Evolutionary conservation across 2,797 vertebrate genomes (phyloP).

Genomic region (Garrulus glandarius): DNA sequence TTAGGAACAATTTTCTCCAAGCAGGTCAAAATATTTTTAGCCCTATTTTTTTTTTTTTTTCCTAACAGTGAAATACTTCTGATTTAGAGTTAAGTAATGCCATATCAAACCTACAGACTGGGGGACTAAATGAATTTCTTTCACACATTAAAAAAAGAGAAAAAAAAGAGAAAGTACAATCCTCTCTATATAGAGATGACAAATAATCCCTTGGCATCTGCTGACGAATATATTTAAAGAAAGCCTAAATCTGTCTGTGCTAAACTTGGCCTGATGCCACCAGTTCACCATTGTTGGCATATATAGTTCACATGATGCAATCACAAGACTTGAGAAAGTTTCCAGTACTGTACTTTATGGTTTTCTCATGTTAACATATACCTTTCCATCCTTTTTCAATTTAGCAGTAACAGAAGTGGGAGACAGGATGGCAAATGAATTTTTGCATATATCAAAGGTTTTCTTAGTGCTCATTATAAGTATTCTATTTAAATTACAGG

Average conservation of each 20-base stretch:
- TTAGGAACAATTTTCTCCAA: background rate
- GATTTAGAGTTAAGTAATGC: background rate
- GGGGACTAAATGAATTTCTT: constrained; percentile 7
- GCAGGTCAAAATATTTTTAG: background rate
- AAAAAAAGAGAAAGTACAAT: background rate
- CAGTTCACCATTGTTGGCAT: constrained; percentile 24
- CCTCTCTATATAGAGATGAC: background rate
- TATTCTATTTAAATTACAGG: background rate
- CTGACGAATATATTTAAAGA: constrained; percentile 26
- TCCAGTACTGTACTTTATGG: background rate
- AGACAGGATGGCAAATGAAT: background rate
- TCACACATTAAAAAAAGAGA: background rate
- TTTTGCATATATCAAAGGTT: background rate
- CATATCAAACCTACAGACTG: background rate
- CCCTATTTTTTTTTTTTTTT: background rate
- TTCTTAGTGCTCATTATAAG: background rate
- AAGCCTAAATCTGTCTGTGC: constrained; percentile 27
- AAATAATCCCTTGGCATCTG: constrained; percentile 37
- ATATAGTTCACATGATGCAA: background rate
- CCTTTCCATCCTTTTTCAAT: background rate
- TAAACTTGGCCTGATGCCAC: constrained; percentile 26
- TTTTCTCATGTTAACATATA: background rate
- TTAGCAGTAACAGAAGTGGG: background rate
- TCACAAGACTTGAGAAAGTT: background rate
- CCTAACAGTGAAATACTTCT: background rate